Evolutionary conservation across 2,797 vertebrate genomes (phyloP), one percentile per base, ranked within the genome.

Genomic region (Gephyroberyx darwinii): DNA sequence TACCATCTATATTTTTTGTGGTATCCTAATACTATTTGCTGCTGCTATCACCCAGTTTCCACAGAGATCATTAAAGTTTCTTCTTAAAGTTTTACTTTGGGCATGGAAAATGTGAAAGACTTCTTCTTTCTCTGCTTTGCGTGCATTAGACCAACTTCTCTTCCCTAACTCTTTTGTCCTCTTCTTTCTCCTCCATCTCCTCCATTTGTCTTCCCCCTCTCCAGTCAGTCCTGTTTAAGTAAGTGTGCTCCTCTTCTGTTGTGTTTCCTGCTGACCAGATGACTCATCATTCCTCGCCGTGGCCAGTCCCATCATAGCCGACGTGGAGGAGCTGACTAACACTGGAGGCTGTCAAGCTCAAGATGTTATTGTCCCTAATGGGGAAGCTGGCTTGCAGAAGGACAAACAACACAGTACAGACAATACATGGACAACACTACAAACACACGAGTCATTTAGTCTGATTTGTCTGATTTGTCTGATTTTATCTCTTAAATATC

Each of bases 281-380:
- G 51, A 69, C 33, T 83, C 80, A 85, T 80, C 71, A 74, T 77
- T 68, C 60, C 67, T 71, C 8, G 17, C 16, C 16, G 6, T 35
- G 17, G 30, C 50, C 45, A 37, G 17, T 17, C 37, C 53, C 60
- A 41, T 81, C 65, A 62, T 70, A 78, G 75, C 77, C 80, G 76
- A 80, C 76, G 59, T 41, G 68, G 45, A 74, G 77, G 57, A 70
- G 71, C 76, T 65, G 71, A 77, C 63, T 64, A 22, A 73, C 64
- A 70, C 67, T 59, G 59, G 65, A 52, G 39, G 68, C 77, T 83
- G 84, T 66, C 83, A 81, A 53, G 59, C 73, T 52, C 47, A 69
- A 76, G 63, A 72, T 57, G 56, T 41, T 59, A 75, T 66, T 66
- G 60, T 58, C 58, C 33, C 19, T 62, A 69, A 87, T 72, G 48